Conservation (phyloP, 2,113 vertebrate species). For the Tragelaphus scriptus region DNA sequence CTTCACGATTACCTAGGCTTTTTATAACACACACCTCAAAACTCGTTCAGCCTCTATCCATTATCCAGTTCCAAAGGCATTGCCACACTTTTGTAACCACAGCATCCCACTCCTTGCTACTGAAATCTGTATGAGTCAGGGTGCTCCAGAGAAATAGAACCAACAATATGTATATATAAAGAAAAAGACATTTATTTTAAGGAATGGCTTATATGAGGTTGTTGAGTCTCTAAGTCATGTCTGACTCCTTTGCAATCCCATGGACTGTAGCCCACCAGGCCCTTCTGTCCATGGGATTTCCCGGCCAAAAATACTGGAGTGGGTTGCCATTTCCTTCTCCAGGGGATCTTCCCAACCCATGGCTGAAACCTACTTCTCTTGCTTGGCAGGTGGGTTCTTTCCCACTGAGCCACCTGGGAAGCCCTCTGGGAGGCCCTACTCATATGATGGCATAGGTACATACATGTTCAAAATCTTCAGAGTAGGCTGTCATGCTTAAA, state of each 20-base stretch:
- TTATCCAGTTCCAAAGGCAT: not conserved
- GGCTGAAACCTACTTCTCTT: not conserved
- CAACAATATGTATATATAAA: not conserved
- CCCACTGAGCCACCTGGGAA: not conserved
- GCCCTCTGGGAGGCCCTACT: not conserved
- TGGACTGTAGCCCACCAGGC: not conserved
- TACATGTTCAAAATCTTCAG: not conserved
- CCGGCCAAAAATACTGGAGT: not conserved
- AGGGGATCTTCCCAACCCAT: not conserved
- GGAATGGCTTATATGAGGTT: not conserved
- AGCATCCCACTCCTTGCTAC: not conserved
- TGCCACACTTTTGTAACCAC: not conserved
- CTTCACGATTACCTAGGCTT: not conserved
- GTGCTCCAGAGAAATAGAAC: not conserved
- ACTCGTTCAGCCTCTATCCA: not conserved
- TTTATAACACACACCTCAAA: not conserved
- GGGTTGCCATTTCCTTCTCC: not conserved
- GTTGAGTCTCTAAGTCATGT: not conserved
- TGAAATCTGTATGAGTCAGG: not conserved
- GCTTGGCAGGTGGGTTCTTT: not conserved
- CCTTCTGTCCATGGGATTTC: not conserved
- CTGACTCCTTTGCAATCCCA: not conserved
- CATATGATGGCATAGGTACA: not conserved
- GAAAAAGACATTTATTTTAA: not conserved
- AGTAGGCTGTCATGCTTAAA: not conserved